phyloP scores from a whole-genome alignment of 1,140 invertebrate genomes.

The Pachypsylla venusta region DNA sequence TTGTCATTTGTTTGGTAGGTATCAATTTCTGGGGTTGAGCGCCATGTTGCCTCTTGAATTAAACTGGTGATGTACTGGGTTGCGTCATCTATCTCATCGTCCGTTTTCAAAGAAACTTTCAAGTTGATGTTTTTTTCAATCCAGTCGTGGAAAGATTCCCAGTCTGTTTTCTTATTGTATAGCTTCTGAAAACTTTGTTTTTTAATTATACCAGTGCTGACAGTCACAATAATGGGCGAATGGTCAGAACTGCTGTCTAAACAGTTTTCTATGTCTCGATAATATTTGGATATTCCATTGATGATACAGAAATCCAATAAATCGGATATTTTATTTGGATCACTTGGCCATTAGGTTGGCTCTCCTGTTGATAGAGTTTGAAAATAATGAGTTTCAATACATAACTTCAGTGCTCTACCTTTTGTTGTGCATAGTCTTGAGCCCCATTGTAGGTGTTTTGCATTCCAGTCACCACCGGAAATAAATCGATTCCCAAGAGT shows the following conservation, averaged over 20 bases:
- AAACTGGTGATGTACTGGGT: neutral
- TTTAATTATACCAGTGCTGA: neutral
- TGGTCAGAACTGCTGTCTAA: slow-evolving; percentile 22
- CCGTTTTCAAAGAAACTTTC: neutral
- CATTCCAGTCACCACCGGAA: slow-evolving; percentile 11
- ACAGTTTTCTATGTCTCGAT: slow-evolving; percentile 15
- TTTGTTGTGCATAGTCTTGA: slow-evolving; percentile 27
- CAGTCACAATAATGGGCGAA: slow-evolving; percentile 17
- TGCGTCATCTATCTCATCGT: slow-evolving; percentile 13
- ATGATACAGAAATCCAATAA: slow-evolving; percentile 28
- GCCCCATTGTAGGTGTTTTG: slow-evolving; percentile 10
- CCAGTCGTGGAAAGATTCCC: neutral
- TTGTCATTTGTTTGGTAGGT: neutral
- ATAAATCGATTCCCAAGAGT: slow-evolving; percentile 28
- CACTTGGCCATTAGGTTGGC: slow-evolving; percentile 31
- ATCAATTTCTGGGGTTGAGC: neutral
- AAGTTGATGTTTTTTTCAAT: slow-evolving; percentile 5
- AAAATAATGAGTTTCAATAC: slow-evolving; percentile 22
- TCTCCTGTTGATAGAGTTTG: slow-evolving; percentile 23
- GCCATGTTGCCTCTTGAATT: slow-evolving; percentile 9
- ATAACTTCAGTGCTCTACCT: slow-evolving; percentile 25
- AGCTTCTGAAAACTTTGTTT: slow-evolving; percentile 16
- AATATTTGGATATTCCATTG: slow-evolving; percentile 22
- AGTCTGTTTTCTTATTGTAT: slow-evolving; percentile 4
- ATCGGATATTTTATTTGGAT: slow-evolving; percentile 27